Percentiles rank a stretch among this genome's conserved stretches.
phyloP scores from a whole-genome alignment of 2,113 vertebrate genomes.

The Chionomys nivalis region DNA sequence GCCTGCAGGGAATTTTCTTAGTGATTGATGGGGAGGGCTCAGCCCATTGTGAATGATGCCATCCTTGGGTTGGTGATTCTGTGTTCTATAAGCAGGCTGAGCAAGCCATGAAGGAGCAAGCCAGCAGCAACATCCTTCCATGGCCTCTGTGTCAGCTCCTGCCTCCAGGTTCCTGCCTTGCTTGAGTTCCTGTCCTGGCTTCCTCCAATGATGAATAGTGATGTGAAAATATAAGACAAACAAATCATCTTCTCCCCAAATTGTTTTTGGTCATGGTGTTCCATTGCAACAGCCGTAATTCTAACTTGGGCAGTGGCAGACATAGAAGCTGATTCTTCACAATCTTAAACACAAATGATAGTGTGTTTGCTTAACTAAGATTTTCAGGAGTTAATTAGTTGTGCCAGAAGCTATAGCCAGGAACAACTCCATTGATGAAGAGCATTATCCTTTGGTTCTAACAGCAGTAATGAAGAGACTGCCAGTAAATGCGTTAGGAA shows the following conservation, averaged over 20 bases:
- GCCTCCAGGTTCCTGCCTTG: background rate
- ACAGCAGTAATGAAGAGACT: conserved; percentile 9
- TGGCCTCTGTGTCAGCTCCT: too few relatives aligned
- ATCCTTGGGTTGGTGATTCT: background rate
- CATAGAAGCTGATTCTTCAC: background rate
- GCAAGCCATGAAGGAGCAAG: background rate
- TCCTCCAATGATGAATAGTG: background rate
- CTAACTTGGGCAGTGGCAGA: background rate
- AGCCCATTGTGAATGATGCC: background rate
- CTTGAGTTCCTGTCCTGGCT: background rate
- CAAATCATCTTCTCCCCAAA: background rate
- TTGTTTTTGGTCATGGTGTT: background rate
- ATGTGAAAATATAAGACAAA: background rate
- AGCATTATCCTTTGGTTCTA: background rate
- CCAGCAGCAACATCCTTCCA: background rate
- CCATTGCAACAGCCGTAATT: background rate
- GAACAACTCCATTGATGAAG: background rate
- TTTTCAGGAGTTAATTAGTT: background rate
- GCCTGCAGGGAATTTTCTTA: background rate
- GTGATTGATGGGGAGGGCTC: background rate
- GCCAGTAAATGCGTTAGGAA: background rate
- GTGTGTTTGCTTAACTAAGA: background rate
- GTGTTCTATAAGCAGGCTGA: background rate
- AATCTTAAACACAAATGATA: conserved; percentile 13
- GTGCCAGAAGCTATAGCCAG: background rate